A percentile compares a stretch with the other conserved stretches of the same genome.
Evolutionary conservation across 1,140 invertebrate species (phyloP).

Genomic region (Babylonia areolata): DNA sequence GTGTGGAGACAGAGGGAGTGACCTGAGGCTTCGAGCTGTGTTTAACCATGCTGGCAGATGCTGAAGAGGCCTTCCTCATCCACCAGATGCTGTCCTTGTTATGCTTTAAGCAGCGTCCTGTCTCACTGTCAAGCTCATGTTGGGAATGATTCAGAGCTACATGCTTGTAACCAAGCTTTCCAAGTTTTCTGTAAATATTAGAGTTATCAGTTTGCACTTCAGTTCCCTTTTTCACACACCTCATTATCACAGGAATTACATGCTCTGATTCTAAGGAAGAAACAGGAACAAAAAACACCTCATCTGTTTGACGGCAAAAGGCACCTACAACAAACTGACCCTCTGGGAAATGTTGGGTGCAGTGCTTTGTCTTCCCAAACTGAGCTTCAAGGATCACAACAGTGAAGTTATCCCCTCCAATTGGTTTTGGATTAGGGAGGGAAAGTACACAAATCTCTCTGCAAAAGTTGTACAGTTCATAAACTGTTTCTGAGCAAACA

Average conservation of each 20-base stretch:
- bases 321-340: background rate
- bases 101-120: background rate
- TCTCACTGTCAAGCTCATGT: background rate
- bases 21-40: background rate
- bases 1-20: background rate
- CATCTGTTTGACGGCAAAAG: background rate
- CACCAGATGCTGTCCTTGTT: constrained; percentile 11
- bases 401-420: background rate
- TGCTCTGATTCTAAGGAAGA: background rate
- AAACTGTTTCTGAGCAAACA: background rate
- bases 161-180: background rate
- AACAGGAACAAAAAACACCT: constrained; percentile 1
- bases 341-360: constrained; percentile 1
- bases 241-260: background rate
- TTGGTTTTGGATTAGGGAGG: background rate
- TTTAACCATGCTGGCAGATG: background rate
- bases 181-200: background rate
- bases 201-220: constrained; percentile 8
- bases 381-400: background rate
- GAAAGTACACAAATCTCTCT: constrained; percentile 3
- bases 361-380: background rate
- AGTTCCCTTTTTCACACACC: background rate
- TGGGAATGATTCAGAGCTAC: background rate
- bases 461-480: background rate
- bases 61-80: background rate